Conservation (phyloP, 2,113 vertebrate genomes). For the Brienomyrus longianalis region DNA sequence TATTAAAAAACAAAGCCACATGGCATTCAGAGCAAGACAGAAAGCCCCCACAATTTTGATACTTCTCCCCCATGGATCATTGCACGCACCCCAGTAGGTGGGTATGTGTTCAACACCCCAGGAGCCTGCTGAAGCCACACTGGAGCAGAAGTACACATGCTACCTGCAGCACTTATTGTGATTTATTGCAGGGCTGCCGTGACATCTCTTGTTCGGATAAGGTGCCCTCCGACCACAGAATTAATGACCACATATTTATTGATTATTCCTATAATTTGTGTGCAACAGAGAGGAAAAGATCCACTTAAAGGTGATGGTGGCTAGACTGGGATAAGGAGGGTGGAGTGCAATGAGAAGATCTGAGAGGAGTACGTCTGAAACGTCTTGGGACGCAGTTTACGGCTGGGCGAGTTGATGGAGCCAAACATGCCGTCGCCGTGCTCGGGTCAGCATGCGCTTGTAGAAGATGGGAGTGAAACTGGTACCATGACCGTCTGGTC, state of each 20-base stretch:
- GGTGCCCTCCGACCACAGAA: conserved; percentile 27
- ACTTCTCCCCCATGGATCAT: conserved; percentile 21
- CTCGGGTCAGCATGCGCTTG: conserved; percentile 54
- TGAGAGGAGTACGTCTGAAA: conserved; percentile 35
- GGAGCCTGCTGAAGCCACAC: not conserved
- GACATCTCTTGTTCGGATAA: conserved; percentile 27
- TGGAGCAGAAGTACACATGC: conserved; percentile 6
- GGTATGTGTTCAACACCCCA: not conserved
- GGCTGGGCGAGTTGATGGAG: conserved; percentile 60
- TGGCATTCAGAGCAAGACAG: conserved; percentile 44
- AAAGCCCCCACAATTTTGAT: conserved; percentile 34
- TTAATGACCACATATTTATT: conserved; percentile 47
- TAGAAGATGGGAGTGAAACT: conserved; percentile 58
- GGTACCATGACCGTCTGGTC: conserved; percentile 62
- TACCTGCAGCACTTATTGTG: not conserved
- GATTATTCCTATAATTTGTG: conserved; percentile 52
- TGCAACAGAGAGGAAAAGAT: conserved; percentile 49
- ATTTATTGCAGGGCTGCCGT: conserved; percentile 29
- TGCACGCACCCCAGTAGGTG: conserved; percentile 26
- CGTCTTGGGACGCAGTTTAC: conserved; percentile 56
- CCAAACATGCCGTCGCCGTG: conserved; percentile 60
- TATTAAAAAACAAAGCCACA: conserved; percentile 44
- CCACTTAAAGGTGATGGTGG: conserved; percentile 41
- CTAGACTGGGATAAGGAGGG: conserved; percentile 41
- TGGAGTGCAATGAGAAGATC: conserved; percentile 26